A percentile compares a stretch with the other conserved stretches of the same genome.
These are phyloP conservation scores for Regulus satrapa DNA, from an alignment of 2,113 vertebrate genomes.

Conservation along the genomic window DNA sequence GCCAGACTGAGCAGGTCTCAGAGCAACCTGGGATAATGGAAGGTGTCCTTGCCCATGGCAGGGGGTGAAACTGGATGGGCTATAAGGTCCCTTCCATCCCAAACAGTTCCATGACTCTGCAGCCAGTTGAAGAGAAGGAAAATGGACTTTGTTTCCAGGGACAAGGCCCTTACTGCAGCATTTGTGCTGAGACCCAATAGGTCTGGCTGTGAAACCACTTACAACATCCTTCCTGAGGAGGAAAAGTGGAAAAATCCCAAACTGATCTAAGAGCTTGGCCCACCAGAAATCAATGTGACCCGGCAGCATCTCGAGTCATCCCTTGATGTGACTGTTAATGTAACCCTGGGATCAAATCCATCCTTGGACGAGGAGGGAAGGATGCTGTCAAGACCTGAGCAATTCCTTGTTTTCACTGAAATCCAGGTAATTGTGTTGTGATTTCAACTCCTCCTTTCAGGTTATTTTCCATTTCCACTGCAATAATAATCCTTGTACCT, in stretches of 20 bases:
- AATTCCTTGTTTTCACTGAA: conserved; percentile 1
- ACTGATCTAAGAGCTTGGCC: neutral
- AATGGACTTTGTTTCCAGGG: neutral
- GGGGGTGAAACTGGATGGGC: fast-evolving
- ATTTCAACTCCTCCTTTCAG: neutral
- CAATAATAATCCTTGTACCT: neutral
- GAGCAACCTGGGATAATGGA: neutral
- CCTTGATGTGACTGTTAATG: neutral
- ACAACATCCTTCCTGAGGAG: neutral
- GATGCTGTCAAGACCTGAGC: neutral
- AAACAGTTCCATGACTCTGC: too few species aligned
- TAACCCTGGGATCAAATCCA: neutral
- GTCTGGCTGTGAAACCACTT: neutral
- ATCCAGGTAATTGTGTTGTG: neutral
- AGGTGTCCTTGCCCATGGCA: neutral
- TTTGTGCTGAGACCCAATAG: fast-evolving
- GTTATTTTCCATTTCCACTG: neutral
- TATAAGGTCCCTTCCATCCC: neutral
- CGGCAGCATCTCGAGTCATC: neutral
- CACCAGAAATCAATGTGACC: neutral
- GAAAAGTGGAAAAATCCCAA: neutral
- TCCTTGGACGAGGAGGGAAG: neutral
- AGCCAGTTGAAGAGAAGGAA: neutral
- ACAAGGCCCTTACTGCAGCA: neutral
- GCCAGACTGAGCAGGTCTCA: fast-evolving